phyloP scores from a whole-genome alignment of 2,888 invertebrate genomes.

The Rhopalosiphum nymphaeae region DNA sequence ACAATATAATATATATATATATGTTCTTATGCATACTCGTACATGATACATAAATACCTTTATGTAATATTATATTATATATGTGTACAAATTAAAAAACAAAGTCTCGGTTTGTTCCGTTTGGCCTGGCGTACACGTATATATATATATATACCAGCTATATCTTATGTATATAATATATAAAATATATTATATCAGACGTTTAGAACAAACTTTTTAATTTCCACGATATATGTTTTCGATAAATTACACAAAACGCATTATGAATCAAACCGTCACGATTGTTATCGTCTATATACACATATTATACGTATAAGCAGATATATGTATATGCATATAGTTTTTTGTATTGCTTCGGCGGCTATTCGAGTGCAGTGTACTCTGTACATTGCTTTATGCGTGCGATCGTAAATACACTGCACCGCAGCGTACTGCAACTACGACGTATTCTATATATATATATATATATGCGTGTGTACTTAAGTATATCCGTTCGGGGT shows the following conservation, averaged over 20 bases:
- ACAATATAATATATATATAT: not conserved
- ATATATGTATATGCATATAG: not conserved
- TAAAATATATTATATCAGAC: not conserved
- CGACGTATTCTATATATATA: not conserved
- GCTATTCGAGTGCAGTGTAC: constrained; percentile 31
- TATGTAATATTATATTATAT: not conserved
- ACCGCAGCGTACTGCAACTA: not conserved
- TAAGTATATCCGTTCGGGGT: not conserved
- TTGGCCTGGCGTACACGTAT: not conserved
- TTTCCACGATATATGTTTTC: constrained; percentile 1
- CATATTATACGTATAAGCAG: not conserved
- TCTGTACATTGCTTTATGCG: not conserved
- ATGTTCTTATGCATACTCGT: not conserved
- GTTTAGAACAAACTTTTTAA: not conserved
- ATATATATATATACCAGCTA: not conserved
- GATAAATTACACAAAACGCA: constrained; percentile 18
- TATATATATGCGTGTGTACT: not conserved
- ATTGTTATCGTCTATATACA: not conserved
- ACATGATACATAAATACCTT: not conserved
- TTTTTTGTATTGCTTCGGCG: not conserved
- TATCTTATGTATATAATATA: not conserved
- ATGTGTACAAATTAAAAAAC: not conserved
- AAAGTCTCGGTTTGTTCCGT: not conserved
- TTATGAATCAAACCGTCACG: constrained; percentile 35
- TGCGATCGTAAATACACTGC: not conserved